phyloP scores from a whole-genome alignment of 2,113 vertebrate species.

The Podocnemis expansa region DNA sequence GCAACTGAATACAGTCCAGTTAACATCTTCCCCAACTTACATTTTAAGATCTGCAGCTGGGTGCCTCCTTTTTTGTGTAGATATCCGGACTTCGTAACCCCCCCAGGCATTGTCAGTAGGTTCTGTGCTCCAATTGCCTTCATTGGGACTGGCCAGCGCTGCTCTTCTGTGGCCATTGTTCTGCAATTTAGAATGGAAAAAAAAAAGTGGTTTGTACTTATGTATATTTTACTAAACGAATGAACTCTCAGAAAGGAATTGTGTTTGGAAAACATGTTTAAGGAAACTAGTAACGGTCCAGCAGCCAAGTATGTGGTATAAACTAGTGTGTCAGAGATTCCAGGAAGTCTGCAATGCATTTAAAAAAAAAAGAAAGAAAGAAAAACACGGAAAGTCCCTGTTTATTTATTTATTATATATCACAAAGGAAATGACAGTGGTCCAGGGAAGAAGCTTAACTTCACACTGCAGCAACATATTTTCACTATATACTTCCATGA shows the following conservation, averaged over 20 bases:
- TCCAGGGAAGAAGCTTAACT: neutral
- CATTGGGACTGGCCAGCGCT: conserved; percentile 94
- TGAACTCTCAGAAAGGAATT: neutral
- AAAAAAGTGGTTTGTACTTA: neutral
- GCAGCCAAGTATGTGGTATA: conserved; percentile 38
- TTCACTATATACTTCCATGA: neutral
- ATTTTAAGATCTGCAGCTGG: conserved; percentile 93
- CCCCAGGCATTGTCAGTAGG: conserved; percentile 96
- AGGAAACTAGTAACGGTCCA: conserved; percentile 47
- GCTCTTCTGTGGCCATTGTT: conserved; percentile 87
- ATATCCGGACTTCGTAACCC: conserved; percentile 89
- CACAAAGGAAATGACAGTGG: conserved; percentile 23
- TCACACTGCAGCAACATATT: neutral
- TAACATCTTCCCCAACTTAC: conserved; percentile 80
- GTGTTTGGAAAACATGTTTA: conserved; percentile 38
- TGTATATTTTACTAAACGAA: neutral
- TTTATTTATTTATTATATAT: conserved; percentile 64
- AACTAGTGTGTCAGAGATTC: conserved; percentile 66
- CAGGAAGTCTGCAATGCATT: conserved; percentile 56
- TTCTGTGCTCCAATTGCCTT: conserved; percentile 98
- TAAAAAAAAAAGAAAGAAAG: conserved; percentile 52
- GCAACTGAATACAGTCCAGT: neutral
- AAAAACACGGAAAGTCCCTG: conserved; percentile 50
- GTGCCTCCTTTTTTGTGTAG: conserved; percentile 98
- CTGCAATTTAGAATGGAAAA: conserved; percentile 68